Conservation (phyloP, 2,113 vertebrate genomes). For the Rhynchopsitta pachyrhyncha region DNA sequence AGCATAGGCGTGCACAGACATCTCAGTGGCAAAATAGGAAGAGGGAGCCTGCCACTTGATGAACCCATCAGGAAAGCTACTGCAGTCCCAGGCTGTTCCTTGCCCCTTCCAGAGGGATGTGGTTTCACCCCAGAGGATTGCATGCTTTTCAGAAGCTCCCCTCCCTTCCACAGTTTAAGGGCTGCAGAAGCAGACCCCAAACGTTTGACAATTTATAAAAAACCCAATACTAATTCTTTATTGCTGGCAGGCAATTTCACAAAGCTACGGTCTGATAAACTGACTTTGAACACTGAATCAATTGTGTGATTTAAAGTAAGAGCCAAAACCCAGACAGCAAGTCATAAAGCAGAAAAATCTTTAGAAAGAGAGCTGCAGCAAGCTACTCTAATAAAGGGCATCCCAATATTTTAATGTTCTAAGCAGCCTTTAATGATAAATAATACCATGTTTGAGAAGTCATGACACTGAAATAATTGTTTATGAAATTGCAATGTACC, state of each 20-base stretch:
- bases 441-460: neutral
- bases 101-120: neutral
- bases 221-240: conserved; percentile 39
- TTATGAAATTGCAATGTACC: conserved; percentile 5
- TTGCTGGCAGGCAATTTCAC: conserved; percentile 53
- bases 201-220: neutral
- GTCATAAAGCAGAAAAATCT: conserved; percentile 60
- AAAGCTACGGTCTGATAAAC: conserved; percentile 51
- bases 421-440: conserved; percentile 32
- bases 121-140: neutral
- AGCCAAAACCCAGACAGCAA: conserved; percentile 10
- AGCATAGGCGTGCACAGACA: neutral
- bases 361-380: conserved; percentile 32
- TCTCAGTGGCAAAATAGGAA: neutral
- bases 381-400: conserved; percentile 30
- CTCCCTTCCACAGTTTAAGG: neutral
- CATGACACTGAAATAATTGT: conserved; percentile 35
- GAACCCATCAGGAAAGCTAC: neutral
- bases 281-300: conserved; percentile 59
- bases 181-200: neutral
- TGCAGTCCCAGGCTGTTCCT: neutral
- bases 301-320: conserved; percentile 54
- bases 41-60: neutral
- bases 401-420: conserved; percentile 10
- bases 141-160: neutral